A percentile compares a stretch with the other conserved stretches of the same genome.
Evolutionary conservation across 2,888 invertebrate genomes (phyloP).

Genomic region (Oscheius sp.): DNA sequence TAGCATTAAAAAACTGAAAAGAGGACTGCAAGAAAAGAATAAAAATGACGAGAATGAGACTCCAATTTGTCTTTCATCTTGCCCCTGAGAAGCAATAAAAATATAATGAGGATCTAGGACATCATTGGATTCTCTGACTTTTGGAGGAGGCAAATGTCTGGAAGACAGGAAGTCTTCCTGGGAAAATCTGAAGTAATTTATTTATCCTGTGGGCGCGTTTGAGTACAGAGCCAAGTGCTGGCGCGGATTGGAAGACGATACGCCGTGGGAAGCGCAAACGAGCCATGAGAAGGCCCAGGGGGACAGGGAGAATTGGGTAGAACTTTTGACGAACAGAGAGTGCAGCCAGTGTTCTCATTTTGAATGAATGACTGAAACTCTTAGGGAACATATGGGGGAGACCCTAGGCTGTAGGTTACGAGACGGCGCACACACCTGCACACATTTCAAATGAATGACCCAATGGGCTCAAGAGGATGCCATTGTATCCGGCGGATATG

Average conservation of each 20-base stretch:
- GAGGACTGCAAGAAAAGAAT: not conserved
- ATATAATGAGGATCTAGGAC: slow-evolving; percentile 23
- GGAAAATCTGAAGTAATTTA: slow-evolving; percentile 11
- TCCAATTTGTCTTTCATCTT: not conserved
- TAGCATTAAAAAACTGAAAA: not conserved
- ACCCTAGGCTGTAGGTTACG: too few species aligned
- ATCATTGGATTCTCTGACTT: slow-evolving; percentile 8
- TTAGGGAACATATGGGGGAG: too few species aligned
- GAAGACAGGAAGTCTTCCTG: not conserved
- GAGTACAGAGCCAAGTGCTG: slow-evolving; percentile 21
- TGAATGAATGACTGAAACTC: slow-evolving; percentile 6
- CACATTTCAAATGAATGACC: too few species aligned
- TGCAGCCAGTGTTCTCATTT: slow-evolving; percentile 17
- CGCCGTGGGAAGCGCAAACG: slow-evolving; percentile 34
- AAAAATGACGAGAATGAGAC: not conserved
- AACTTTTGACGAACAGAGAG: not conserved
- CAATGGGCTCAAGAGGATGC: too few species aligned
- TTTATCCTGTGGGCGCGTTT: not conserved
- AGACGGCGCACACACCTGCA: too few species aligned
- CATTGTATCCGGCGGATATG: not conserved
- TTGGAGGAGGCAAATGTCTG: not conserved
- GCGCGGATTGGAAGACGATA: slow-evolving; percentile 30
- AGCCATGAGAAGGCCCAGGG: slow-evolving; percentile 8
- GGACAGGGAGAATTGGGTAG: not conserved
- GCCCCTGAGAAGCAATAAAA: slow-evolving; percentile 21